Evolutionary conservation across 2,113 vertebrate species (phyloP).

Genomic region (Charadrius vociferus): DNA sequence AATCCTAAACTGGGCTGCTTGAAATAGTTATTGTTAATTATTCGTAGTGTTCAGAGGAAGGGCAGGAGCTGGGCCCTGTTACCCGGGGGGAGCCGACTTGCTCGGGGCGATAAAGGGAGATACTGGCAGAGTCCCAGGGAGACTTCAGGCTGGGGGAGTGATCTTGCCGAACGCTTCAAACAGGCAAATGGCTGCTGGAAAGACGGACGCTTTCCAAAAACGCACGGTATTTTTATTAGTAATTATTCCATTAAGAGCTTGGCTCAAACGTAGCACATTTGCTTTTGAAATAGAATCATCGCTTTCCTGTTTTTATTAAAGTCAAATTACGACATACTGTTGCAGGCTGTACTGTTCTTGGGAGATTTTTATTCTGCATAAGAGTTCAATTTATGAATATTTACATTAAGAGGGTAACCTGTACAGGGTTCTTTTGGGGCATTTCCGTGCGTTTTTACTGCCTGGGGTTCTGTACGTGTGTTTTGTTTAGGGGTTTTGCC

Average conservation of each 20-base stretch:
- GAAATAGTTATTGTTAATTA: not conserved
- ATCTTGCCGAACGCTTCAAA: not conserved
- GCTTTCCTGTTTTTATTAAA: not conserved
- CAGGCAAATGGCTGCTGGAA: not conserved
- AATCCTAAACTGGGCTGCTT: not conserved
- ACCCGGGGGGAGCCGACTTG: not conserved
- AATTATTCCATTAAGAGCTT: not conserved
- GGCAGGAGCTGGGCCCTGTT: not conserved
- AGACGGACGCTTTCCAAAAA: not conserved
- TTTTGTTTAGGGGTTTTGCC: not conserved
- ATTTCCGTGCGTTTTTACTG: not conserved
- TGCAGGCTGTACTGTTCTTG: not conserved
- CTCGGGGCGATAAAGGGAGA: not conserved
- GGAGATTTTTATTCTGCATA: not conserved
- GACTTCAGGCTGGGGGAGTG: not conserved
- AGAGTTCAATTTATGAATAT: not conserved
- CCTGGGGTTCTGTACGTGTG: not conserved
- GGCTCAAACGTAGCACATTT: not conserved
- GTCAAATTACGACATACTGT: not conserved
- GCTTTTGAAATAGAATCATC: not conserved
- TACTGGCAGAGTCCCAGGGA: not conserved
- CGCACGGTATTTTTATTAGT: accelerated
- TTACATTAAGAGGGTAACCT: not conserved
- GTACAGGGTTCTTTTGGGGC: not conserved
- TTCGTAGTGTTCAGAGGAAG: not conserved